Evolutionary conservation across 2,797 vertebrate species (phyloP).

Genomic region (Falco columbarius): DNA sequence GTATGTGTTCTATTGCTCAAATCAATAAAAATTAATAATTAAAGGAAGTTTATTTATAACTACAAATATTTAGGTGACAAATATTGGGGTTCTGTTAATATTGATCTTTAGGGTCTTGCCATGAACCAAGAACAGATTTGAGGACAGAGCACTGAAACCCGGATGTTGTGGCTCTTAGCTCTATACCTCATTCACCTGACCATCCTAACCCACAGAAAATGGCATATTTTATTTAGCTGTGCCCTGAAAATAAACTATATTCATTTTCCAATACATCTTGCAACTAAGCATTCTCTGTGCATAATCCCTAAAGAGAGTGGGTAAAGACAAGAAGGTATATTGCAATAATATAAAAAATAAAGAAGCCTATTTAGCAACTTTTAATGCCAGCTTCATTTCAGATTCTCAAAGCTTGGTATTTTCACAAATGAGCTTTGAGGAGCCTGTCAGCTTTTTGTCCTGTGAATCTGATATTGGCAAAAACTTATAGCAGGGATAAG

Average conservation of each 20-base stretch:
- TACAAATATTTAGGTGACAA: not conserved
- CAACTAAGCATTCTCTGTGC: not conserved
- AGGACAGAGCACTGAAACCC: not conserved
- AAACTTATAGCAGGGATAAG: not conserved
- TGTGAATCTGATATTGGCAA: not conserved
- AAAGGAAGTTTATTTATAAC: not conserved
- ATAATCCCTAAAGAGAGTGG: not conserved
- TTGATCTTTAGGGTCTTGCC: not conserved
- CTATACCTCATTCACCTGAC: not conserved
- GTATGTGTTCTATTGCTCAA: not conserved
- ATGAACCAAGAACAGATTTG: not conserved
- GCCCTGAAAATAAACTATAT: not conserved
- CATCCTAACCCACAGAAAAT: not conserved
- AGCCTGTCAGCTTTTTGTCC: not conserved
- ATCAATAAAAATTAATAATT: not conserved
- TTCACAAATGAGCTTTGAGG: not conserved
- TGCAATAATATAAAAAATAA: not conserved
- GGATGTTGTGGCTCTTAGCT: not conserved
- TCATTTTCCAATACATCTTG: not conserved
- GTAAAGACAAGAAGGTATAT: not conserved
- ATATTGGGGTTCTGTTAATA: not conserved
- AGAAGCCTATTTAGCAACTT: not conserved
- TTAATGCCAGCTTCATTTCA: not conserved
- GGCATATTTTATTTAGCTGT: not conserved
- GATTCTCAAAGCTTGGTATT: not conserved